A percentile compares a stretch with the other conserved stretches of the same genome.
phyloP scores from a whole-genome alignment of 2,113 vertebrate genomes.

The Fregata magnificens region DNA sequence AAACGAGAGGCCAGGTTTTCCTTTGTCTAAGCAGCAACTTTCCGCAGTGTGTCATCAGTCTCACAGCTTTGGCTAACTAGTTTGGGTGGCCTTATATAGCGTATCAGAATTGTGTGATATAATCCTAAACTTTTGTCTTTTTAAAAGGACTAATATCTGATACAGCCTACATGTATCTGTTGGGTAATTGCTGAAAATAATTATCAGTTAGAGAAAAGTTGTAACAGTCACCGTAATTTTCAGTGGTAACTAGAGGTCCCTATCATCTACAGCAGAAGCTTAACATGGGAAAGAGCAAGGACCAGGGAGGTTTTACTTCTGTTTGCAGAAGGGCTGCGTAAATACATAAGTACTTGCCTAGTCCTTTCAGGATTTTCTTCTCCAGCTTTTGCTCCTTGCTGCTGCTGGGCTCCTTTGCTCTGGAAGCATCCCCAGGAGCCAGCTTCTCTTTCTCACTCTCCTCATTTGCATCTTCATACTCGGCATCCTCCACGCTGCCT shows the following conservation, averaged over 20 bases:
- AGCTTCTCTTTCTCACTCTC: constrained; percentile 66
- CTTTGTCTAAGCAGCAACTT: not conserved
- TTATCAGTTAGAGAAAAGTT: not conserved
- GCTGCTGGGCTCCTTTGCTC: constrained; percentile 69
- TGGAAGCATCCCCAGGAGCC: constrained; percentile 53
- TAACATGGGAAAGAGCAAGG: not conserved
- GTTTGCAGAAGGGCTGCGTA: not conserved
- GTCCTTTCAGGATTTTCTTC: constrained; percentile 92
- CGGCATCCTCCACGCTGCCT: constrained; percentile 58
- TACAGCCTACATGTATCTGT: not conserved
- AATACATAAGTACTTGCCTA: constrained; percentile 73
- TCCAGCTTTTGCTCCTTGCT: constrained; percentile 90
- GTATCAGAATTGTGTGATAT: not conserved
- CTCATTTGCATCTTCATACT: constrained; percentile 69
- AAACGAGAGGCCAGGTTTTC: not conserved
- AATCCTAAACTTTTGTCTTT: not conserved
- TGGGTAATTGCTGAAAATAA: not conserved
- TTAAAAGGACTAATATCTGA: not conserved
- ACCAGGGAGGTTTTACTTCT: not conserved
- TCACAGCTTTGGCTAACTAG: not conserved
- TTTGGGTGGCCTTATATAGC: not conserved
- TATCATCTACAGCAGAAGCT: not conserved
- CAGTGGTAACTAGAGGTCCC: not conserved
- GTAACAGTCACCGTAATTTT: not conserved
- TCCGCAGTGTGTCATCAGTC: not conserved